Conservation (phyloP, 2,888 invertebrate species). For the Acrocera orbiculus region DNA sequence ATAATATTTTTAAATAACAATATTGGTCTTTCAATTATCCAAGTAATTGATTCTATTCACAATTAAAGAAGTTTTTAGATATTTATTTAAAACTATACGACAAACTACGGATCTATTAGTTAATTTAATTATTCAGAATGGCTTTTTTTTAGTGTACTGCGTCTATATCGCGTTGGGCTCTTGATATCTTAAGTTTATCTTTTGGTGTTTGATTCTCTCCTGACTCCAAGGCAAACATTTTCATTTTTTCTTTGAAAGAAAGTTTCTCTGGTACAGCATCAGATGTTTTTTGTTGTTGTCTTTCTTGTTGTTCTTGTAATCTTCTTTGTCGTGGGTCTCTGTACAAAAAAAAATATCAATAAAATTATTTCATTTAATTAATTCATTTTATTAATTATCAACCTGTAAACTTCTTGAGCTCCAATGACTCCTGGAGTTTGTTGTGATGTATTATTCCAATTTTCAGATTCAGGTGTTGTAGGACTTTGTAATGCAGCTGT, state of each 20-base stretch:
- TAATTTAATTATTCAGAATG: too few relatives aligned
- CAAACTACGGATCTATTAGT: too few relatives aligned
- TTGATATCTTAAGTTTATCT: slow-evolving; percentile 89
- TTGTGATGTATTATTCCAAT: slow-evolving; percentile 30
- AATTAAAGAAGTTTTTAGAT: too few relatives aligned
- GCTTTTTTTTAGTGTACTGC: slow-evolving; percentile 40
- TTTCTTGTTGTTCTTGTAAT: slow-evolving; percentile 61
- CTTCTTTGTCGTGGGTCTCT: slow-evolving; percentile 81
- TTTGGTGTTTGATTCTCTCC: slow-evolving; percentile 85
- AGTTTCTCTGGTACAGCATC: slow-evolving; percentile 68
- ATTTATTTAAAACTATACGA: too few relatives aligned
- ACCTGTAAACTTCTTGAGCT: slow-evolving; percentile 93
- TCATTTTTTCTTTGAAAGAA: slow-evolving; percentile 98
- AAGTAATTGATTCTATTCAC: too few relatives aligned
- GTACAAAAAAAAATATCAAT: slow-evolving; percentile 9
- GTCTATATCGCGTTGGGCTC: slow-evolving; percentile 89
- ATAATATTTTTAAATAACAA: too few relatives aligned
- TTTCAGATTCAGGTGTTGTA: slow-evolving; percentile 39
- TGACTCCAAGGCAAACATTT: slow-evolving; percentile 95
- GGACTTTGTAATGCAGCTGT: slow-evolving; percentile 63
- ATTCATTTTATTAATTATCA: slow-evolving; percentile 13
- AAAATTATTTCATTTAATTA: too few relatives aligned
- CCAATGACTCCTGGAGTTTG: slow-evolving; percentile 94
- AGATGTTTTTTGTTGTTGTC: slow-evolving; percentile 33
- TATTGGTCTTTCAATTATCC: too few relatives aligned